Evolutionary conservation across 2,888 invertebrate genomes (phyloP).

Genomic region (Polyommatus iphigenia): DNA sequence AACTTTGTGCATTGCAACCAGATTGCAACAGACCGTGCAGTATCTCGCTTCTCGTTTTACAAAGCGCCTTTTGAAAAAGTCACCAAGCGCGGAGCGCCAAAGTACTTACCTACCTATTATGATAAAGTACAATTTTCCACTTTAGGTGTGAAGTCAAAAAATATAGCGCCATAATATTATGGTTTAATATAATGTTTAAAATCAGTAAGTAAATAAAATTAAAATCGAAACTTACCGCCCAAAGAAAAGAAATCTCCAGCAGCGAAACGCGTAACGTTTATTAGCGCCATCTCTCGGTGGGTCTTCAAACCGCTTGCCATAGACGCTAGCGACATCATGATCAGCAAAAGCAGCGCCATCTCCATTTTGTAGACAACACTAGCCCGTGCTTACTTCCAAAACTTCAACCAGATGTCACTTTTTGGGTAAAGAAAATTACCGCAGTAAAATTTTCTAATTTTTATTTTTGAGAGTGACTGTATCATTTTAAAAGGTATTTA

Average conservation of each 20-base stretch:
- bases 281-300: constrained; percentile 64
- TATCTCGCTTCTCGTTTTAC: no score
- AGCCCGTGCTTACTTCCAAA: constrained; percentile 15
- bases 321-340: constrained; percentile 45
- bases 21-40: no score
- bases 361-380: constrained; percentile 38
- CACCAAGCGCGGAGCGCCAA: no score
- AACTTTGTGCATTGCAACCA: no score
- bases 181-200: no score
- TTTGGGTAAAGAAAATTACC: constrained; percentile 19
- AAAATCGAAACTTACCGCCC: constrained; percentile 60
- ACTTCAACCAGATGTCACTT: constrained; percentile 15
- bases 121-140: no score
- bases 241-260: constrained; percentile 82
- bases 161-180: no score
- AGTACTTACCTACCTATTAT: no score
- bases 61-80: no score
- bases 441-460: constrained; percentile 4
- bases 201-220: not conserved
- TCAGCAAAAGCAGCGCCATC: constrained; percentile 60
- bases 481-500: constrained; percentile 18
- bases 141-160: no score
- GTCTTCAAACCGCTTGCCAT: constrained; percentile 47
- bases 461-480: constrained; percentile 19
- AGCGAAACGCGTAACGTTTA: constrained; percentile 80